These are phyloP conservation scores for Mandrillus leucophaeus DNA, from an alignment of 2,113 vertebrate genomes.

Conservation along the genomic window DNA sequence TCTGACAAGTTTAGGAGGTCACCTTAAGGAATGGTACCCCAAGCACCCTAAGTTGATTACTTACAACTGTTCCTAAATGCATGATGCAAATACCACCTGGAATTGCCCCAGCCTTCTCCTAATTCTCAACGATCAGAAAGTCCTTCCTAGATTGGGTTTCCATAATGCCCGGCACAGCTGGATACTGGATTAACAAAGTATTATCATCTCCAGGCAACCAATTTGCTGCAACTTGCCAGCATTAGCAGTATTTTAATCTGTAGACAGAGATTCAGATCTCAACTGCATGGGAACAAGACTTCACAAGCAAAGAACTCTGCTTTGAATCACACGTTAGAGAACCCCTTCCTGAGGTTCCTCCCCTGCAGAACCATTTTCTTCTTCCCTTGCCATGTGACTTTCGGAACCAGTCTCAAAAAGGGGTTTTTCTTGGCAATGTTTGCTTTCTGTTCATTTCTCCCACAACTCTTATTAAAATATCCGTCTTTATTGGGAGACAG, in stretches of 20 bases:
- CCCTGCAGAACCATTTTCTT: not conserved
- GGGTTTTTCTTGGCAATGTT: not conserved
- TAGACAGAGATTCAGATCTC: not conserved
- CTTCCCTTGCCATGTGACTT: not conserved
- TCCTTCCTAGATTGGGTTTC: not conserved
- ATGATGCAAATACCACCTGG: not conserved
- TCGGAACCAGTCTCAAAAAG: not conserved
- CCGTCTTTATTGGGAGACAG: not conserved
- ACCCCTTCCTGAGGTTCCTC: not conserved
- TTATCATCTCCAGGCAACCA: not conserved
- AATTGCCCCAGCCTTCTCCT: not conserved
- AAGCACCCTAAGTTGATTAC: not conserved
- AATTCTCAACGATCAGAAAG: not conserved
- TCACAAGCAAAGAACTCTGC: not conserved
- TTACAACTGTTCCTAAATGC: not conserved
- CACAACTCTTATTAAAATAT: not conserved
- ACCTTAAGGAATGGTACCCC: not conserved
- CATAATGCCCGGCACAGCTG: not conserved
- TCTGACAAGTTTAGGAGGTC: not conserved
- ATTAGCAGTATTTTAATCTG: not conserved
- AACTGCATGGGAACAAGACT: not conserved
- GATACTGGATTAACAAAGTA: not conserved
- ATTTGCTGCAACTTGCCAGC: not conserved
- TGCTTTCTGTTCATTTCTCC: not conserved
- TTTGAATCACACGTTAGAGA: not conserved